Base-by-base conservation (phyloP, 1,140 invertebrate species). In the Chrysoperla carnea region DNA sequence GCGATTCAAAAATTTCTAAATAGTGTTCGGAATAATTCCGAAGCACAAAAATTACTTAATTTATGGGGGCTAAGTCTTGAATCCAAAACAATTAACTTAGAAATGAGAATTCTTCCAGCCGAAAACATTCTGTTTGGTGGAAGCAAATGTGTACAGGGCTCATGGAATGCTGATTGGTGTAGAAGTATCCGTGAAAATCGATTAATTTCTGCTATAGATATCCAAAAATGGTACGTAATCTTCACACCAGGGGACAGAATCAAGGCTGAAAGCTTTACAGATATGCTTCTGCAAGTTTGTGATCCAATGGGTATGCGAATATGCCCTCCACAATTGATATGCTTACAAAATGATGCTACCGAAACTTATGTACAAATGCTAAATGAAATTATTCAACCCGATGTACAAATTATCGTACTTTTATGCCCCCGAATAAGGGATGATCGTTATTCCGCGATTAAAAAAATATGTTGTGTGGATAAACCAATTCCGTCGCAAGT, bases 361-460 rank as follows among this genome's bases (percentile, higher is more conserved):
- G 63, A 79, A 40, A 62, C 63, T 17, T 76, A 73, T 52, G 51
- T 76, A 0, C 51, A 56, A 37, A 68, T 70, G 29, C 53, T 86
- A 1, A 63, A 69, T 27, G 57, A 57, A 4, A 50, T 67, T 17
- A 62, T 68, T 0, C 51, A 54, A 6, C 38, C 51, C 0, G 36
- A 60, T 7, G 47, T 79, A 4, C 75, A 89, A 60, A 61, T 91
- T 5, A 70, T 85, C 0, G 78, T 92, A 0, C 66, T 78, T 1
- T 78, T 97, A 37, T 83, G 84, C 51, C 87, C 90, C 0, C 78
- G 75, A 0, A 66, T 70, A 13, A 64, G 90, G 41, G 81, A 85
- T 47, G 91, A 96, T 57, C 64, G 86, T 13, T 98, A 97, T 54
- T 64, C 75, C 3, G 78, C 84, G 0, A 75, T 96, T 0, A 97